These are phyloP conservation scores for Axea sp. DNA, from an alignment of 2,888 invertebrate genomes.

Conservation along the genomic window DNA sequence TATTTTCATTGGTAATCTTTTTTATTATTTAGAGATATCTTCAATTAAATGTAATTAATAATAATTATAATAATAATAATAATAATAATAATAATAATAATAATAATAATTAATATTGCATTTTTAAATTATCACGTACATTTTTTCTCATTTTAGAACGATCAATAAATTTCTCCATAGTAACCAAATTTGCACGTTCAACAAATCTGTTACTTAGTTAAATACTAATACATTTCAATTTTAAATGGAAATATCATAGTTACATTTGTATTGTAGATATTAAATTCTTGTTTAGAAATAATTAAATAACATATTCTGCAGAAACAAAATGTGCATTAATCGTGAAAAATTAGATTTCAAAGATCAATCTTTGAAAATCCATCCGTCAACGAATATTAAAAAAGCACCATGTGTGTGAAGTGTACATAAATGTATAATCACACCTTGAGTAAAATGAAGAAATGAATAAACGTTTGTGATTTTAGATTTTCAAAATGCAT, in stretches of 20 bases:
- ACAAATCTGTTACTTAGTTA: conserved; percentile 24
- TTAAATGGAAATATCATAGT: neutral
- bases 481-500: conserved; percentile 22
- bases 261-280: neutral
- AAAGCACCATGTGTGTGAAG: too few species aligned
- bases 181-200: conserved; percentile 40
- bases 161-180: conserved; percentile 41
- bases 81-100: too few species aligned
- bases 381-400: neutral
- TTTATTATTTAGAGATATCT: too few species aligned
- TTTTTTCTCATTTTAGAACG: too few species aligned
- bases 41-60: too few species aligned
- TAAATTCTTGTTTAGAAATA: conserved; percentile 14
- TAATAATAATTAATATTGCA: too few species aligned
- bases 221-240: conserved; percentile 8
- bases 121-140: too few species aligned
- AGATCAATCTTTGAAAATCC: conserved; percentile 31
- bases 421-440: too few species aligned
- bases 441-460: too few species aligned
- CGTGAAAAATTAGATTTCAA: conserved; percentile 17
- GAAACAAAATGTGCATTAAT: conserved; percentile 12
- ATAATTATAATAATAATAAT: too few species aligned
- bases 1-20: too few species aligned
- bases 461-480: too few species aligned
- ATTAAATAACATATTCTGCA: neutral